Conservation (phyloP, 2,888 invertebrate genomes). For the Nephrotoma appendiculata region DNA sequence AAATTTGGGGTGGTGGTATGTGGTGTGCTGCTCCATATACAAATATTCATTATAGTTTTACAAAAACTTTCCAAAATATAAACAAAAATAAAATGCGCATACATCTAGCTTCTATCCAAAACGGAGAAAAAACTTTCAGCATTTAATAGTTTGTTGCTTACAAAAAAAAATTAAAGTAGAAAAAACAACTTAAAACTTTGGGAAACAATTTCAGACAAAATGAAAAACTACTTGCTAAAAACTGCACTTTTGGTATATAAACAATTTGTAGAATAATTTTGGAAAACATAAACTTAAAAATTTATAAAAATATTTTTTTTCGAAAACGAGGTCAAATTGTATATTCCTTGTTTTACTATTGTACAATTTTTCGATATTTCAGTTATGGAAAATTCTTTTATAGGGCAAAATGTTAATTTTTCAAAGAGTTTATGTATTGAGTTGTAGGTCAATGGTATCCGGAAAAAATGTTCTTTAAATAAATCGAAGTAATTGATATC, state of each 20-base stretch:
- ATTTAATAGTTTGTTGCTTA: neutral
- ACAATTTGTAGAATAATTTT: neutral
- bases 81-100: neutral
- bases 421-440: too few species aligned
- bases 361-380: too few species aligned
- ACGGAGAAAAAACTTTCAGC: neutral
- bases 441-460: too few species aligned
- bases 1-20: neutral
- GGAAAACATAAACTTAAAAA: neutral
- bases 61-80: neutral
- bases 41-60: neutral
- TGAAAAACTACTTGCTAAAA: neutral
- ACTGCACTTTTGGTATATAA: neutral
- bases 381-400: too few species aligned
- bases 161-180: neutral
- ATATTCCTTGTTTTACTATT: too few species aligned
- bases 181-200: neutral
- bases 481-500: too few species aligned
- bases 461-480: too few species aligned
- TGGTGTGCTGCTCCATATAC: neutral
- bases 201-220: neutral
- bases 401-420: too few species aligned
- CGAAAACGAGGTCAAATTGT: neutral
- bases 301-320: neutral
- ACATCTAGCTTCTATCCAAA: neutral